Base-by-base conservation (phyloP, 2,888 invertebrate species). In the Ophion obscuratus region DNA sequence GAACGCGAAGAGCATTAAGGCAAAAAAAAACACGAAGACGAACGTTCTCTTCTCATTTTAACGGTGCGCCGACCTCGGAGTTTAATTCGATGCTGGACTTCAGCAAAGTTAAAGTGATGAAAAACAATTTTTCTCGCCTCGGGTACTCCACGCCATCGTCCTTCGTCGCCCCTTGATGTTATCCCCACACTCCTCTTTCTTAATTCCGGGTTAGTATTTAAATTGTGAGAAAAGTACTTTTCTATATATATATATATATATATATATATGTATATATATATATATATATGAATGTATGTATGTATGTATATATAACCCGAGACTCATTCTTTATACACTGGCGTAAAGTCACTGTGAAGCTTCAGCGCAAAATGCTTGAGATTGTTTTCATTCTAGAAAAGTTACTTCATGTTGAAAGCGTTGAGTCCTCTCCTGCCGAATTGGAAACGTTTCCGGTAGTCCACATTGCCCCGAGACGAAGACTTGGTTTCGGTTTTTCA, bases 71-170 rank as follows among this genome's bases (percentile, higher is more conserved):
- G 82, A 80, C 75, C 85, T 83, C 75, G 75, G 82, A 80, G 83
- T 82, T 85, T 84, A 84, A 81, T 84, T 82, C 83, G 76, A 84
- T 78, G 86, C 84, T 84, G 80, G 83, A 85, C 85, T 83, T 79
- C 73, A 83, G 79, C 71, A 83, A 85, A 85, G 85, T 83, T 85
- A 76, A 85, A 82, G 85, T 82, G 82, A 85, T 82, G 85, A 85
- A 85, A 85, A 85, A 85, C 85, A 85, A 85, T 85, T 85, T 85
- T 87, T 87, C 84, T 85, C 83, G 79, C 81, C 87, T 81, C 73
- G 81, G 75, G 84, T 84, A 83, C 83, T 79, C 59, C 64, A 74
- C 27, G 40, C 66, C 75, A 71, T 24, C 44, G 67, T 79, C 73
- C n/a, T 61, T 76, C 66, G 31, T 80, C 67, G 64, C 59, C 47